Evolutionary conservation across 2,888 invertebrate species (phyloP), one percentile per base, ranked within the genome.

Genomic region (Megastigmus dorsalis): DNA sequence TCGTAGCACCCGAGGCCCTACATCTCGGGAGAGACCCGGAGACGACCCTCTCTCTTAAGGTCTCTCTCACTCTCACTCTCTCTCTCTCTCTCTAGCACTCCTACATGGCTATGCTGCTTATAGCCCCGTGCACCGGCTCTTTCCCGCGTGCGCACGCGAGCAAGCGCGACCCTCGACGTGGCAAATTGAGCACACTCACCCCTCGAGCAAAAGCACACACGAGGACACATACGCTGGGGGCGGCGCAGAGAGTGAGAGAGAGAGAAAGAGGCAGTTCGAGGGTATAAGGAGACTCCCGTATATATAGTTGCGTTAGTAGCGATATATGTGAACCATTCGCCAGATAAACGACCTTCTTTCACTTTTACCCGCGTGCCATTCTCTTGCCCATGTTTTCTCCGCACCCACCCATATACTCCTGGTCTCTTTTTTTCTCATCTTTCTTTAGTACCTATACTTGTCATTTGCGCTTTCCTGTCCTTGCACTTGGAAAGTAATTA

Each of bases 131-230:
- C 83, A 83, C 75, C 15, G 78, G 81, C 82, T 79, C 81, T 80
- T 81, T 80, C 54, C 54, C 41, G 5, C 33, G 30, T 26, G 30
- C 54, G 66, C 41, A 2, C 33, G 30, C 33, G 30, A 10, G 50
- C 15, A 59, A 18, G 10, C 30, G 57, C 71, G 41, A 84, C 85
- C 85, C 85, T 86, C 84, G 84, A 83, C 83, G 83, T 83, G 83
- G 83, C 84, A 86, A 87, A 87, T 87, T 86, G 85, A 85, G 85
- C 86, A 86, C 85, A 84, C 84, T 83, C 82, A 68, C 48, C 74
- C 62, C 69, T 59, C 73, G 67, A 66, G 50, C 68, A 45, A 28
- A 54, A 66, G 50, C 68, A 45, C 38, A 54, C 41, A 52, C 28
- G 26, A 18, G 41, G 48, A 57, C 52, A 48, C 50, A 54, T 43